These are phyloP conservation scores for Magallana ariakensis DNA, from an alignment of 1,140 invertebrate genomes.

Conservation along the genomic window DNA sequence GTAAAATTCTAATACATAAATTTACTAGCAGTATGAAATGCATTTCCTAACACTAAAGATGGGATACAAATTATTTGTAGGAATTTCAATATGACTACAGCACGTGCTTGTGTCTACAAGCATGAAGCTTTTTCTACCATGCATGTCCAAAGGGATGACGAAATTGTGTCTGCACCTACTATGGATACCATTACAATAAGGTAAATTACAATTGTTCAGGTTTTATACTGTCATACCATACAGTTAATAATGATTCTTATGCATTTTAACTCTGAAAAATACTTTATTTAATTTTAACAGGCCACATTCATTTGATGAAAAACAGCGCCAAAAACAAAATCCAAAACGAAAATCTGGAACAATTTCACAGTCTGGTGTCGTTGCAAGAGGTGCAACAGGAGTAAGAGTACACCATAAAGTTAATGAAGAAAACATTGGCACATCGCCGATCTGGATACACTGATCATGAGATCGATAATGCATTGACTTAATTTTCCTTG, in stretches of 20 bases:
- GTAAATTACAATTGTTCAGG: neutral
- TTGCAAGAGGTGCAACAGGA: neutral
- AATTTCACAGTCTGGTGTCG: neutral
- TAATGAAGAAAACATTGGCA: neutral
- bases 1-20: neutral
- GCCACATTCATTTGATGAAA: neutral
- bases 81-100: neutral
- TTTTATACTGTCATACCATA: neutral
- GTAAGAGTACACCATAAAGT: neutral
- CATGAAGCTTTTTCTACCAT: neutral
- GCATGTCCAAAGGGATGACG: neutral
- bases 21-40: neutral
- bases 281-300: neutral
- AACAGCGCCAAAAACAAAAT: neutral
- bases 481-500: neutral
- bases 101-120: neutral
- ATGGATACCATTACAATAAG: neutral
- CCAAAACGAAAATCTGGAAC: neutral
- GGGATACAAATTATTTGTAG: neutral
- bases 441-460: neutral
- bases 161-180: neutral
- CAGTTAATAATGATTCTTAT: neutral
- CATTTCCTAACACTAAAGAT: neutral
- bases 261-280: neutral
- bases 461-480: conserved; percentile 9